phyloP scores from a whole-genome alignment of 2,113 vertebrate species.

The Cichladusa arquata region DNA sequence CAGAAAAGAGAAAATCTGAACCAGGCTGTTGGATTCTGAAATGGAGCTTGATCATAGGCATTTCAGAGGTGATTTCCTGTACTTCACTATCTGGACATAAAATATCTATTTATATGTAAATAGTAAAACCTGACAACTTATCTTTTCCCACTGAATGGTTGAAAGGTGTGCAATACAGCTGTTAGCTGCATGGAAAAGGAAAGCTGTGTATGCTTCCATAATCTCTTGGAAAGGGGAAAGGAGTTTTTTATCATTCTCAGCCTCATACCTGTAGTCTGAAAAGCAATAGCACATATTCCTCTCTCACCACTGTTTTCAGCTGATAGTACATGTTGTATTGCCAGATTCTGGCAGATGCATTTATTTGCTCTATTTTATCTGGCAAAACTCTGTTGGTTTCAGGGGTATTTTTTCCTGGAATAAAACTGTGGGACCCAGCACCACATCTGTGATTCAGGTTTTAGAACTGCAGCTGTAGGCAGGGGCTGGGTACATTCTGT shows the following conservation, averaged over 20 bases:
- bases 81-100: background rate
- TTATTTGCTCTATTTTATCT: background rate
- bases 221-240: background rate
- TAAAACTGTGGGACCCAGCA: background rate
- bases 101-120: conserved; percentile 1
- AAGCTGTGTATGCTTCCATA: background rate
- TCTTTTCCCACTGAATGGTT: background rate
- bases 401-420: background rate
- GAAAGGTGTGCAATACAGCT: background rate
- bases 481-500: background rate
- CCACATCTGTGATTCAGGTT: background rate
- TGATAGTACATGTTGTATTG: background rate
- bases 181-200: background rate
- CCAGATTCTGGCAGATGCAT: background rate
- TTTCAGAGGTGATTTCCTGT: conserved; percentile 5
- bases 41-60: background rate
- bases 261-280: background rate
- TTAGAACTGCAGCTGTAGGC: background rate
- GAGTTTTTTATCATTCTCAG: background rate
- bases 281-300: background rate
- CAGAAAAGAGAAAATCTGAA: background rate
- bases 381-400: background rate
- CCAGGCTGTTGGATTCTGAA: background rate
- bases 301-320: background rate
- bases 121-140: background rate